phyloP scores from a whole-genome alignment of 2,113 vertebrate genomes.

The Electrona antarctica region DNA sequence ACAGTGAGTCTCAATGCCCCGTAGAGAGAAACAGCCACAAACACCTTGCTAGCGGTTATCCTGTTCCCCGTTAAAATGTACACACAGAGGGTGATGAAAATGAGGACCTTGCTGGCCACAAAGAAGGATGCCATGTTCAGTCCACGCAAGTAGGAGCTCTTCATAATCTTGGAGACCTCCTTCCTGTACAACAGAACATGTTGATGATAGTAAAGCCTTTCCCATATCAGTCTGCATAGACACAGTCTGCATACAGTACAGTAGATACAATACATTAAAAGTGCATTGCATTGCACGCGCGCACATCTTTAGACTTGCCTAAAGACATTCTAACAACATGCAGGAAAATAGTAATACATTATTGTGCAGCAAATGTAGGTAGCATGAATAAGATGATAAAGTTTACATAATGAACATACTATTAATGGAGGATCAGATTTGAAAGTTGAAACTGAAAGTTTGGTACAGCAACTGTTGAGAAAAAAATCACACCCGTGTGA shows the following conservation, averaged over 20 bases:
- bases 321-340: background rate
- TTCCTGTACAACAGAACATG: conserved; percentile 73
- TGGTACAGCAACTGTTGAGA: too few species aligned
- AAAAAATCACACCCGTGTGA: too few species aligned
- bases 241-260: background rate
- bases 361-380: background rate
- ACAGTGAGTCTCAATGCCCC: conserved; percentile 88
- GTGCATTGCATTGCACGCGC: too few species aligned
- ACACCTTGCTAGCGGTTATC: conserved; percentile 88
- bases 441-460: too few species aligned
- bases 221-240: background rate
- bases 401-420: too few species aligned
- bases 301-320: background rate
- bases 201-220: background rate
- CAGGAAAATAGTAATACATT: background rate
- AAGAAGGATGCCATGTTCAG: conserved; percentile 96
- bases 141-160: conserved; percentile 92
- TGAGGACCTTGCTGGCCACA: conserved; percentile 89
- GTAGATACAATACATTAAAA: too few species aligned
- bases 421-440: too few species aligned
- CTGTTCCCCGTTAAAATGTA: conserved; percentile 86
- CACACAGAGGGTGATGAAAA: conserved; percentile 90
- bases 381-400: too few species aligned
- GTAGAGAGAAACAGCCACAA: conserved; percentile 88
- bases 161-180: conserved; percentile 90